Conservation (phyloP, 2,888 invertebrate species). For the Synergus gifuensis region DNA sequence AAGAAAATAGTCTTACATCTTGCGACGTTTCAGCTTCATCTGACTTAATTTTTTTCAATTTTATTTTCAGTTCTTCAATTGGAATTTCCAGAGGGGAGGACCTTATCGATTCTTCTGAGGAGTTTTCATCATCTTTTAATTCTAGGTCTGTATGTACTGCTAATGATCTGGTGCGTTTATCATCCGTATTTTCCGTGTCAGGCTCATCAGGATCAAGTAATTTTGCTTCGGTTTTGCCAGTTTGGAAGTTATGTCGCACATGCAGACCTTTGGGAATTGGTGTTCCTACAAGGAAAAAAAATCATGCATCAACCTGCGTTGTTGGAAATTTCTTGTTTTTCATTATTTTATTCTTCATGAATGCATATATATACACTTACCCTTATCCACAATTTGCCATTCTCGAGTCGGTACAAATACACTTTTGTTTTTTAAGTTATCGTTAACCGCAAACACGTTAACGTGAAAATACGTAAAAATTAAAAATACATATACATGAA, state of each 20-base stretch:
- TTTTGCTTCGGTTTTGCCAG: slow-evolving; percentile 87
- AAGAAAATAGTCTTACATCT: slow-evolving; percentile 7
- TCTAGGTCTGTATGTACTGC: slow-evolving; percentile 67
- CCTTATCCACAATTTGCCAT: slow-evolving; percentile 83
- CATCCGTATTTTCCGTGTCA: slow-evolving; percentile 50
- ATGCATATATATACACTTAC: slow-evolving; percentile 72
- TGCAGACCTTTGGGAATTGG: slow-evolving; percentile 87
- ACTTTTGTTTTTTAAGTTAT: slow-evolving; percentile 65
- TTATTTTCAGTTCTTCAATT: slow-evolving; percentile 69
- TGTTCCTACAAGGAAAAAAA: slow-evolving; percentile 80
- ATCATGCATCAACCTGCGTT: not conserved
- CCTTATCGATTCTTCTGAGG: slow-evolving; percentile 50
- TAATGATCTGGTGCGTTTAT: slow-evolving; percentile 62
- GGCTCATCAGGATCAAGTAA: slow-evolving; percentile 78
- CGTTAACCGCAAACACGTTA: not conserved
- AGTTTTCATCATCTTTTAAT: slow-evolving; percentile 57
- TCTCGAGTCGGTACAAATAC: slow-evolving; percentile 82
- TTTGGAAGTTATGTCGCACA: slow-evolving; percentile 86
- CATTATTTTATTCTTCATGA: too few species aligned
- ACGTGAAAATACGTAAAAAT: not conserved
- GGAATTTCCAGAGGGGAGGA: slow-evolving; percentile 73
- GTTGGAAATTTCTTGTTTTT: too few species aligned
- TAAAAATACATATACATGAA: not conserved
- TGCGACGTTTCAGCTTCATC: slow-evolving; percentile 52
- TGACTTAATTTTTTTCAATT: slow-evolving; percentile 70